A percentile compares a stretch with the other conserved stretches of the same genome.
Conservation (phyloP, 1,140 invertebrate genomes). For the Samia ricini region DNA sequence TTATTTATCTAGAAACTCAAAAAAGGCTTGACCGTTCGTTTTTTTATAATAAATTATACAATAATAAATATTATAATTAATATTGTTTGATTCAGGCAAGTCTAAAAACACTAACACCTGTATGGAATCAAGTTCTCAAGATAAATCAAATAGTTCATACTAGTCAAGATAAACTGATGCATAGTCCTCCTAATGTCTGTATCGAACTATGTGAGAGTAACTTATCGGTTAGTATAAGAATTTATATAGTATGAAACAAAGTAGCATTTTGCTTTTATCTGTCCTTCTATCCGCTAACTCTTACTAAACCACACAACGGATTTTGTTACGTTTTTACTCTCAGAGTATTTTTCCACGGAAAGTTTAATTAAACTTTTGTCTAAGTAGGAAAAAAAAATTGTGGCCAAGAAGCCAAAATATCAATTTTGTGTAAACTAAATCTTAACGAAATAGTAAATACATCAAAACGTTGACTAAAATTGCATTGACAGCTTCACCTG, state of each 20-base stretch:
- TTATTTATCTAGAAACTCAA: background rate
- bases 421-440: too few species aligned
- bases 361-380: too few species aligned
- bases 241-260: constrained; percentile 5
- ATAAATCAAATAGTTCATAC: constrained; percentile 38
- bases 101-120: constrained; percentile 30
- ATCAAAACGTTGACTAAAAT: too few species aligned
- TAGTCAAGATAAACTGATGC: constrained; percentile 32
- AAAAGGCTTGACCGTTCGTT: background rate
- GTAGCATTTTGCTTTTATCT: background rate
- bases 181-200: constrained; percentile 42
- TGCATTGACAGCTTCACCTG: too few species aligned
- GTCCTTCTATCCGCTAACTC: background rate
- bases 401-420: too few species aligned
- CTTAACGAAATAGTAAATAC: too few species aligned
- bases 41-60: background rate
- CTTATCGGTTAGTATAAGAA: constrained; percentile 23
- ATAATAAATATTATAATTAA: background rate
- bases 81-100: constrained; percentile 26
- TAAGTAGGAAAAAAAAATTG: too few species aligned
- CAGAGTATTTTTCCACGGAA: too few species aligned
- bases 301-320: too few species aligned
- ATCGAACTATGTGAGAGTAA: constrained; percentile 60
- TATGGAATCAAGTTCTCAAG: constrained; percentile 57
- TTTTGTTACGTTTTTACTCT: too few species aligned